Evolutionary conservation across 2,797 vertebrate genomes (phyloP).

Genomic region (Odontamblyopus rebecca): DNA sequence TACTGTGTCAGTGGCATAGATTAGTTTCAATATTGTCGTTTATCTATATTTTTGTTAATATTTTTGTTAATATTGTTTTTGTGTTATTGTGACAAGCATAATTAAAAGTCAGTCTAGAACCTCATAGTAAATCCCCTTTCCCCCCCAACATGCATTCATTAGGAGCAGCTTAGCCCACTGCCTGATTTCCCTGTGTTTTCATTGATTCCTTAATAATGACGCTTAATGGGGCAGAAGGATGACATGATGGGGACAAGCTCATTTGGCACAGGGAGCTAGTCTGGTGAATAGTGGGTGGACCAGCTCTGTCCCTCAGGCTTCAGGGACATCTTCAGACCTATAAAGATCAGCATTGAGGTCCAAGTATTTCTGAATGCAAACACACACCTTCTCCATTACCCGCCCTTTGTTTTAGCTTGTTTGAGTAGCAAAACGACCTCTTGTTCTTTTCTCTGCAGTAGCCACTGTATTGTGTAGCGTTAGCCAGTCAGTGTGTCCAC

Average conservation of each 20-base stretch:
- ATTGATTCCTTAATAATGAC: conserved; percentile 17
- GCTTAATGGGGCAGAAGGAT: conserved; percentile 45
- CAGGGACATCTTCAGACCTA: conserved; percentile 28
- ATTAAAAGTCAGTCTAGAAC: neutral
- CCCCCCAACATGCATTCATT: neutral
- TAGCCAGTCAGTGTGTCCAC: conserved; percentile 13
- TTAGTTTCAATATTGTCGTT: too few relatives aligned
- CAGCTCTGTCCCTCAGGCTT: conserved; percentile 38
- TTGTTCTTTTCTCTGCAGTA: conserved; percentile 19
- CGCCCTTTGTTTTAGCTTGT: conserved; percentile 25
- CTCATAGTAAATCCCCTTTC: neutral
- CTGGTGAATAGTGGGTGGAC: conserved; percentile 43
- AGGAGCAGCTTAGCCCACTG: neutral
- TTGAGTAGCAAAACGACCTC: conserved; percentile 3
- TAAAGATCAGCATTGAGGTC: conserved; percentile 8
- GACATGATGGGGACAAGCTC: conserved; percentile 40
- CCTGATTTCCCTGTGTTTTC: conserved; percentile 3
- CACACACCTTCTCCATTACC: conserved; percentile 27
- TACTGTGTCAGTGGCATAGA: too few relatives aligned
- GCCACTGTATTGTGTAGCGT: conserved; percentile 27
- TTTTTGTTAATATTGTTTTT: too few relatives aligned
- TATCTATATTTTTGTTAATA: too few relatives aligned
- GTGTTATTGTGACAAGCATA: too few relatives aligned
- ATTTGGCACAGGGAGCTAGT: conserved; percentile 28
- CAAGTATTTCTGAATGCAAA: conserved; percentile 22